Evolutionary conservation across 1,140 invertebrate species (phyloP), one percentile per base, ranked within the genome.

Genomic region (Zaprionus camerounensis): DNA sequence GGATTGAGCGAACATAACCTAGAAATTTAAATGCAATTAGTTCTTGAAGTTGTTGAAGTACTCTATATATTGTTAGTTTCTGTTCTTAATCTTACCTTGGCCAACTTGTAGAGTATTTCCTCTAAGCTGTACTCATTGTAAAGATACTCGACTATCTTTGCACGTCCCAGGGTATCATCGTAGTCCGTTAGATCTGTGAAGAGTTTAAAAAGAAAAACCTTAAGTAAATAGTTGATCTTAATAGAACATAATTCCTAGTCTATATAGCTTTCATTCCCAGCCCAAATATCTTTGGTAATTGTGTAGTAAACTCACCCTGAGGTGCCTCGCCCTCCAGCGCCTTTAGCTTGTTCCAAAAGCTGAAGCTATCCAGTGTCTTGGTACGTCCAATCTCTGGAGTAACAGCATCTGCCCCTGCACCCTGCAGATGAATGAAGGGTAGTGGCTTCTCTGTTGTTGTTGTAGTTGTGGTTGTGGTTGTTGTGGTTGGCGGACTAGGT

Each of bases 81-180:
- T 1, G 26, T 34, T 11, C 31, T 34, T 5, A 7, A 46, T 5
- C 31, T 46, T 77, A 96, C 95, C 93, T 96, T 96, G 44, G 95
- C 96, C 12, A 96, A 92, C 76, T 96, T 96, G 88, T 96, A 96
- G 61, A 96, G 95, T 2, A 96, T 95, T 91, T 96, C 96, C 92
- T 96, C 95, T 34, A 96, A 91, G 9, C 95, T 95, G 80, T 96
- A 96, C 81, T 96, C 95, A 6, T 95, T 95, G 92, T 96, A 96
- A 9, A 95, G 91, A 38, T 95, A 95, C 80, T 96, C 95, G 0
- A 95, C 95, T 6, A 95, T 94, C 68, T 94, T 94, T 22, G 96
- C 77, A 15, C 93, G 88, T 49, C 94, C 93, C 51, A 93, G 67
- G 11, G 93, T 76, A 41, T 94, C 93, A 69, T 93, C 94, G 70